Evolutionary conservation across 2,888 invertebrate genomes (phyloP).

Genomic region (Caenorhabditis wallacei): DNA sequence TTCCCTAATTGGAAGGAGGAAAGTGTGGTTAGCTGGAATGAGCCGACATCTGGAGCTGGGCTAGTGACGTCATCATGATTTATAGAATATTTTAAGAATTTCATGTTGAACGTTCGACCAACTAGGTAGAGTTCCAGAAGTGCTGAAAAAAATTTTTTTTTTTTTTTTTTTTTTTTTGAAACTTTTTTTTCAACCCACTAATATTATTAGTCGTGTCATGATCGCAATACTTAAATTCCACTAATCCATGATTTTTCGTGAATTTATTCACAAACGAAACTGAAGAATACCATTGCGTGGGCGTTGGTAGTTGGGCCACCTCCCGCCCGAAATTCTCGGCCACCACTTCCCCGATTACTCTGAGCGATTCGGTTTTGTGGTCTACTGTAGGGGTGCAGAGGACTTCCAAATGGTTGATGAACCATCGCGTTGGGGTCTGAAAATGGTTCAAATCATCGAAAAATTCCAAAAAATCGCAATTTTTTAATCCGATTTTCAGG

Average conservation of each 20-base stretch:
- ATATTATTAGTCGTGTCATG: background rate
- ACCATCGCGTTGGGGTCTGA: background rate
- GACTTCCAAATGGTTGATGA: background rate
- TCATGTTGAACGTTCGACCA: background rate
- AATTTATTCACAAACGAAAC: background rate
- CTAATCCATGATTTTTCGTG: background rate
- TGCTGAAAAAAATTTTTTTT: background rate
- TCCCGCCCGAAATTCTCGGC: slow-evolving; percentile 3
- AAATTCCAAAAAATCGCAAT: too few species aligned
- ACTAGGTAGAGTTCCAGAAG: background rate
- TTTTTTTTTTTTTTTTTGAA: background rate
- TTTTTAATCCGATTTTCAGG: too few species aligned
- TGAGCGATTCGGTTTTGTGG: background rate
- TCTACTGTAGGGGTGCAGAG: slow-evolving; percentile 1
- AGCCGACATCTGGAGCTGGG: background rate
- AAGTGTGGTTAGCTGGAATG: background rate
- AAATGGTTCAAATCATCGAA: too few species aligned
- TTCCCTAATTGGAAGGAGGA: background rate
- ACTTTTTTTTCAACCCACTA: background rate
- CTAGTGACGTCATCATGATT: background rate
- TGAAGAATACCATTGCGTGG: background rate
- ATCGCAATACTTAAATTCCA: background rate
- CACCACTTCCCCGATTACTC: background rate
- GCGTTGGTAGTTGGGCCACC: background rate
- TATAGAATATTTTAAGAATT: background rate